These are phyloP conservation scores for Semnornis frantzii DNA, from an alignment of 2,113 vertebrate species.

Conservation along the genomic window DNA sequence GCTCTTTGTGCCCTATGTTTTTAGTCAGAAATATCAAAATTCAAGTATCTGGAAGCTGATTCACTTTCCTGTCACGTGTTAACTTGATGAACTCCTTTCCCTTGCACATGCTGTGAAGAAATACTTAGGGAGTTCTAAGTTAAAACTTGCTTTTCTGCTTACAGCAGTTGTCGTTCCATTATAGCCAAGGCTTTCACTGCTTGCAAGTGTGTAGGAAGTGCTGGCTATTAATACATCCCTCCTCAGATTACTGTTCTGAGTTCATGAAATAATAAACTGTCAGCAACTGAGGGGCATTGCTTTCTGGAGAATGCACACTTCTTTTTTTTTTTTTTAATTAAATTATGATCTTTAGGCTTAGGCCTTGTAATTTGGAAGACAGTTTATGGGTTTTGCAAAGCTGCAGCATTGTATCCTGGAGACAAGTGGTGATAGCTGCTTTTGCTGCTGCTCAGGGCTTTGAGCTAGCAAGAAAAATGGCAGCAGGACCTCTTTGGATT, in stretches of 20 bases:
- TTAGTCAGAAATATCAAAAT: background rate
- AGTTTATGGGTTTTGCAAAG: background rate
- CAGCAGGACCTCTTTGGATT: background rate
- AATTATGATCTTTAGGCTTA: background rate
- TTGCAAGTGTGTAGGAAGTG: slow-evolving; percentile 1
- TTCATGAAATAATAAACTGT: background rate
- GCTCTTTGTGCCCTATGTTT: background rate
- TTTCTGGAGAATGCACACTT: background rate
- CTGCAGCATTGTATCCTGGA: background rate
- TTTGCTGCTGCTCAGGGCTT: background rate
- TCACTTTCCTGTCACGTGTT: background rate
- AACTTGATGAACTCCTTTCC: background rate
- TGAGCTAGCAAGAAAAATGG: background rate
- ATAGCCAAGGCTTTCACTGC: background rate
- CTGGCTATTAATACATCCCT: slow-evolving; percentile 33
- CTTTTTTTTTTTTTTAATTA: background rate
- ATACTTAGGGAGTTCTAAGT: background rate
- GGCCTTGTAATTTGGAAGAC: background rate
- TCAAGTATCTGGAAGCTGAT: background rate
- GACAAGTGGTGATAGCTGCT: background rate
- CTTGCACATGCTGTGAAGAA: background rate
- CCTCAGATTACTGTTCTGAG: slow-evolving; percentile 20
- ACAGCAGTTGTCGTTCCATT: background rate
- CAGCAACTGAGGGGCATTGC: background rate
- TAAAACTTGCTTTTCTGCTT: background rate